Conservation (phyloP, 2,797 vertebrate species). For the Cuniculus paca region DNA sequence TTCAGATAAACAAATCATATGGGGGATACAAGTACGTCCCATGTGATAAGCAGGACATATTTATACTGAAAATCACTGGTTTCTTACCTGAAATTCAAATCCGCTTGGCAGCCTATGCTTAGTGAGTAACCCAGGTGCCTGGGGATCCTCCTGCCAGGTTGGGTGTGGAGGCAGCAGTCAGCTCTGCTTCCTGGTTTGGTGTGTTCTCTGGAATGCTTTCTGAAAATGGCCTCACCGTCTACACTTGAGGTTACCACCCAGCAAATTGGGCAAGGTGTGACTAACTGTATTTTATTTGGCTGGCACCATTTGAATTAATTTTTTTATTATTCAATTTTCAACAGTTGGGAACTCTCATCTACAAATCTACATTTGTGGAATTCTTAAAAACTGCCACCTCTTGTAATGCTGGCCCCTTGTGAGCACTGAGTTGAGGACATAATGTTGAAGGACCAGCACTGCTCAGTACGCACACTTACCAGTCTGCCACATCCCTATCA, state of each 20-base stretch:
- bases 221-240: not conserved
- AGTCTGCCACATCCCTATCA: not conserved
- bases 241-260: not conserved
- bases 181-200: not conserved
- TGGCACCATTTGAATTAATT: not conserved
- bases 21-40: not conserved
- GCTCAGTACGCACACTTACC: accelerated
- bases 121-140: not conserved
- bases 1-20: not conserved
- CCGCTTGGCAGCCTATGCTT: not conserved
- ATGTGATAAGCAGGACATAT: not conserved
- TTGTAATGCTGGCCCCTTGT: not conserved
- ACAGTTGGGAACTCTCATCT: not conserved
- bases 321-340: not conserved
- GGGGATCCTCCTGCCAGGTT: not conserved
- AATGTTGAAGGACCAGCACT: not conserved
- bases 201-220: not conserved
- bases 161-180: not conserved
- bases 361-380: not conserved
- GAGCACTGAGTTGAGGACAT: not conserved
- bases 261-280: not conserved
- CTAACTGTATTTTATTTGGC: not conserved
- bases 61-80: not conserved
- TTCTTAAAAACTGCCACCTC: not conserved
- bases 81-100: not conserved